Evolutionary conservation across 2,113 vertebrate genomes (phyloP), one percentile per base, ranked within the genome.

Genomic region (Camelus dromedarius): DNA sequence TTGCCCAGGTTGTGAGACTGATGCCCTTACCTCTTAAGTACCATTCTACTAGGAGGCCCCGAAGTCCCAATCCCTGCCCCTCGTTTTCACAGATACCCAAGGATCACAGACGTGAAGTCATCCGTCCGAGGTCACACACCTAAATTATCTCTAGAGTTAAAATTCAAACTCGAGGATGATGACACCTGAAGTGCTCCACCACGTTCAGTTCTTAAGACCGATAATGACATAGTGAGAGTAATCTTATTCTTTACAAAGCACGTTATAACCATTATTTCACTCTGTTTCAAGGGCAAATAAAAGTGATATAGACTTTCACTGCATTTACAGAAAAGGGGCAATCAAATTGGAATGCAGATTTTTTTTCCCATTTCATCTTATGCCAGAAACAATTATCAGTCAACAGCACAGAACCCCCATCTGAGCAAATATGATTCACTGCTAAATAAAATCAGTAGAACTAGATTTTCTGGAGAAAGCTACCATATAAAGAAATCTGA

Each of bases 281-380:
- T 72, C 66, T 35, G 46, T 90, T 67, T 88, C 76, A 89, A 67
- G 11, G 56, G 66, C 12, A 92, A 77, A 85, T 50, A n/a, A 89
- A 87, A 93, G 64, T 18, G 46, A 24, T 22, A 85, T 8, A 48
- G 64, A 52, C 24, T 64, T 77, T 4, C 8, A 46, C 32, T 87
- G 32, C 19, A 87, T 62, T 84, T 79, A 81, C 4, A 87, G 13
- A 10, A 70, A 95, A 97, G 38, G 66, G 66, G 83, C 8, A 60
- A 76, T 88, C 62, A 92, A 60, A 72, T 3, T 64, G 28, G 58
- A 79, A 89, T 42, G 19, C 10, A 56, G 35, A 42, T 19, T 22
- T 52, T 54, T 79, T 73, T 79, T 72, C 85, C 52, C 16, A n/a
- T n/a, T 95, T 82, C 72, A 52, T 72, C 46, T 81, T 62, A 80